Conservation (phyloP, 2,797 vertebrate genomes). For the Microtus californicus region DNA sequence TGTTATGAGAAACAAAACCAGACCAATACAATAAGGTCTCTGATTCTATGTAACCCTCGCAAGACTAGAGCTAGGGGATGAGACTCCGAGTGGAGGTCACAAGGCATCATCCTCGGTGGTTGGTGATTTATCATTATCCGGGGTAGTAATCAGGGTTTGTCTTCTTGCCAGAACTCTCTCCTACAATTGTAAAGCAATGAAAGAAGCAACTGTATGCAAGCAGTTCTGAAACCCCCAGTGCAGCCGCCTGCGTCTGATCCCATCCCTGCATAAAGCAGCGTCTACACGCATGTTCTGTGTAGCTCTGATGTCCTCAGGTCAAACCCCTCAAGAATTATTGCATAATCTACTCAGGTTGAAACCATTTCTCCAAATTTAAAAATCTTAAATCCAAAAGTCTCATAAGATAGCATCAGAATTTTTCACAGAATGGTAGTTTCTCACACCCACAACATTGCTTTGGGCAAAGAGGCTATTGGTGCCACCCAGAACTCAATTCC, state of each 20-base stretch:
- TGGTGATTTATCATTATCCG: background rate
- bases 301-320: background rate
- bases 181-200: background rate
- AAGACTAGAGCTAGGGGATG: background rate
- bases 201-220: background rate
- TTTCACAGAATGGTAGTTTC: background rate
- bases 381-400: background rate
- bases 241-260: background rate
- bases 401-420: background rate
- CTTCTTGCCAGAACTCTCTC: background rate
- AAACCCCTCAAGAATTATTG: background rate
- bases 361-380: background rate
- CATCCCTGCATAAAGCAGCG: fast-evolving
- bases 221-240: background rate
- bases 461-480: background rate
- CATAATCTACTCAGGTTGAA: background rate
- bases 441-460: background rate
- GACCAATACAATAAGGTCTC: background rate
- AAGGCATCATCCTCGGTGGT: background rate
- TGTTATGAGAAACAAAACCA: background rate
- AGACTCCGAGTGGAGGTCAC: background rate
- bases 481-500: background rate
- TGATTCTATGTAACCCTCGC: background rate
- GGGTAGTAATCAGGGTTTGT: background rate
- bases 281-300: background rate